Conservation (phyloP, 1,140 invertebrate species). For the Aphidius ervi region DNA sequence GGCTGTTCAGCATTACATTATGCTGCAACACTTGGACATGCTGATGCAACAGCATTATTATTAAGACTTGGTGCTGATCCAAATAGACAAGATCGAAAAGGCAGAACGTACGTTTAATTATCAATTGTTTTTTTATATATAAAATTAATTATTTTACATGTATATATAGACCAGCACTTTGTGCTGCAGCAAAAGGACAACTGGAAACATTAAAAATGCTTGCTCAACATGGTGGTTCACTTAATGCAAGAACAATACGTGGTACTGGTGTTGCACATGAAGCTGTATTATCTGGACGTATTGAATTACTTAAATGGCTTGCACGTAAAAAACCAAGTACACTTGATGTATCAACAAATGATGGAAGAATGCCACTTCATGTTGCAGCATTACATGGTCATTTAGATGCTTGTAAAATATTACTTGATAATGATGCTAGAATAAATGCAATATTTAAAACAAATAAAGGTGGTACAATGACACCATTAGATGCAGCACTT, state of each 20-base stretch:
- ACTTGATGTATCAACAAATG: conserved; percentile 85
- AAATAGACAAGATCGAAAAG: conserved; percentile 88
- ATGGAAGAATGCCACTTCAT: conserved; percentile 89
- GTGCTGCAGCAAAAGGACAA: conserved; percentile 95
- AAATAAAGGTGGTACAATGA: conserved; percentile 76
- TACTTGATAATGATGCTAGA: conserved; percentile 75
- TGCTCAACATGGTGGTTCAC: conserved; percentile 76
- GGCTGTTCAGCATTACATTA: conserved; percentile 96
- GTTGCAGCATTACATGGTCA: conserved; percentile 93
- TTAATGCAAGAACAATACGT: conserved; percentile 84
- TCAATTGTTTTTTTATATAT: neutral
- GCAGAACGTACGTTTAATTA: conserved; percentile 66
- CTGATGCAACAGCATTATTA: conserved; percentile 86
- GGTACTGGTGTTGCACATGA: conserved; percentile 68
- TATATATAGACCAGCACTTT: conserved; percentile 64
- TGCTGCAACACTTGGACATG: conserved; percentile 91
- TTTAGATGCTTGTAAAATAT: conserved; percentile 86
- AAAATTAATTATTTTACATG: conserved; percentile 4
- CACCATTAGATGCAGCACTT: conserved; percentile 86
- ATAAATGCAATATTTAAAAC: conserved; percentile 81
- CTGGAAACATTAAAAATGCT: conserved; percentile 76
- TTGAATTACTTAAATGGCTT: conserved; percentile 84
- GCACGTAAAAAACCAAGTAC: conserved; percentile 75
- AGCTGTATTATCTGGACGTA: conserved; percentile 85
- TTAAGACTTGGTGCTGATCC: conserved; percentile 85